Evolutionary conservation across 2,797 vertebrate genomes (phyloP), one percentile per base, ranked within the genome.

Genomic region (Lates japonicus): DNA sequence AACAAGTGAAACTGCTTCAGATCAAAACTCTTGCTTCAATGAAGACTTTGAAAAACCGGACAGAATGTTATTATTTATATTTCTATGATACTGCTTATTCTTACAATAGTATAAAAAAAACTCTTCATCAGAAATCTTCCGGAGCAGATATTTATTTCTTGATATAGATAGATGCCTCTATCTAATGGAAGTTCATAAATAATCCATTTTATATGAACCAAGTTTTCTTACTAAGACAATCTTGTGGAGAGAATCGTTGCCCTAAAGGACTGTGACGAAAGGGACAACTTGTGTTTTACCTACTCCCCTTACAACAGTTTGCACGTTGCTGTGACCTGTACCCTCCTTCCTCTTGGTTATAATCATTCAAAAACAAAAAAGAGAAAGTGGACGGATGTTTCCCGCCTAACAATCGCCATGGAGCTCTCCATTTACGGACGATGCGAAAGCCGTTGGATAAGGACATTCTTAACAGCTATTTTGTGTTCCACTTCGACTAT

Each of bases 141-240:
- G 78, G 88, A 90, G 89, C 88, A 94, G 82, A 94, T 90, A 84
- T 94, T 93, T 95, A 94, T 94, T 95, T 95, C 76, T 94, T 93
- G 92, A 92, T 91, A 90, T 85, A 90, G 85, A 91, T 82, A 90
- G 92, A 93, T 46, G 87, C 84, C 86, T 90, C 90, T 91, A 90
- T 92, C 91, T 85, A 78, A 85, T 74, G 89, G 88, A 90, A 81
- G 90, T 87, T 91, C 88, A 82, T 85, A 86, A 92, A 87, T 62
- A 75, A 90, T 85, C 83, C 29, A 71, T 94, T 95, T 95, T 94
- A 85, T 94, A 95, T 85, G 78, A 93, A 91, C 85, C 64, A 1
- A 89, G 69, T 93, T 91, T 91, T 94, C 89, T 87, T 93, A 92
- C 84, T 84, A 39, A 92, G 94, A 95, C 95, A 95, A 94, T 94